These are phyloP conservation scores for Macaca nemestrina DNA, from an alignment of 2,113 vertebrate species.

Conservation along the genomic window DNA sequence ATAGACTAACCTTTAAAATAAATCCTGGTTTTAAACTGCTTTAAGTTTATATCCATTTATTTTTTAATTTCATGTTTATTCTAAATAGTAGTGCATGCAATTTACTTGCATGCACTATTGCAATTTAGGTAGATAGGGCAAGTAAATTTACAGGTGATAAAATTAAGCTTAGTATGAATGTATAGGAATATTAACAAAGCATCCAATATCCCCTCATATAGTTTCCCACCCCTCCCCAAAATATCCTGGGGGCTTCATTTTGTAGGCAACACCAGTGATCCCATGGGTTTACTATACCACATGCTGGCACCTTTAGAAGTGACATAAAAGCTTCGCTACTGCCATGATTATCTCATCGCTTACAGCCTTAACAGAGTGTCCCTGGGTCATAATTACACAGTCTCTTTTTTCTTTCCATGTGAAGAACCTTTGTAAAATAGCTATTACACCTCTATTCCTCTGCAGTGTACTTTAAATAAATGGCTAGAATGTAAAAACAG, in stretches of 20 bases:
- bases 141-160: constrained; percentile 21
- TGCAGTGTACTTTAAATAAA: constrained; percentile 51
- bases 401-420: constrained; percentile 46
- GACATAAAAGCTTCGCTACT: constrained; percentile 36
- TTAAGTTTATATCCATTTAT: not conserved
- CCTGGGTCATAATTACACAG: constrained; percentile 50
- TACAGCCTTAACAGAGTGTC: not conserved
- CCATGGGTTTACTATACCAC: not conserved
- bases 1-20: not conserved
- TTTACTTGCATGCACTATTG: not conserved
- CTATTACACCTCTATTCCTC: constrained; percentile 13
- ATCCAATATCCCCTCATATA: not conserved
- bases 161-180: not conserved
- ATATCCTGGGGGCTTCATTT: not conserved
- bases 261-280: not conserved
- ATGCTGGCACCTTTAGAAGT: constrained; percentile 41
- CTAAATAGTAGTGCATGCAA: not conserved
- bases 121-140: not conserved
- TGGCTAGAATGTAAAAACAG: not conserved
- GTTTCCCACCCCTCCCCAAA: not conserved
- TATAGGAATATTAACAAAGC: not conserved
- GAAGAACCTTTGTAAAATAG: constrained; percentile 48
- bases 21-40: not conserved
- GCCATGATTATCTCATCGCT: constrained; percentile 35
- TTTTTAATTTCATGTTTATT: not conserved